Conservation (phyloP, 1,140 invertebrate genomes). For the Aphis craccivora region DNA sequence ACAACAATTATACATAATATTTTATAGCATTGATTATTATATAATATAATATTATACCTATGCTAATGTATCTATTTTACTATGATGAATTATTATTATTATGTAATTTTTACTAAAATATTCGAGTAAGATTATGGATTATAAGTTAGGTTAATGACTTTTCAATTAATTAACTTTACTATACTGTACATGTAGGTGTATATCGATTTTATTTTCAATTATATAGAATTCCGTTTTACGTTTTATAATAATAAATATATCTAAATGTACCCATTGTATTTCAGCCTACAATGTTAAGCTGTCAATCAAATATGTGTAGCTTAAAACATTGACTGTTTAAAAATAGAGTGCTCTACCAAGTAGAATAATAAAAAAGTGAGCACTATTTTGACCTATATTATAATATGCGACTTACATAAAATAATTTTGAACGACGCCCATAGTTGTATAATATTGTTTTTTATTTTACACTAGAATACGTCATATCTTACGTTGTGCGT, state of each 20-base stretch:
- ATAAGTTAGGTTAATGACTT: neutral
- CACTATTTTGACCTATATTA: neutral
- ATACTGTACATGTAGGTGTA: neutral
- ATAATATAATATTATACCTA: no score
- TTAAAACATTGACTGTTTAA: neutral
- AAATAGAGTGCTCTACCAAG: neutral
- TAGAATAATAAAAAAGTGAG: neutral
- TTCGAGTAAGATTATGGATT: neutral
- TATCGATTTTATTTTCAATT: constrained; percentile 3
- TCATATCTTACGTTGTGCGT: neutral
- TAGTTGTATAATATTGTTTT: neutral
- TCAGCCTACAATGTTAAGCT: neutral
- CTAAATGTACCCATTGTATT: neutral
- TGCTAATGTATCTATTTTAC: neutral
- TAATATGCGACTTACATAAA: neutral
- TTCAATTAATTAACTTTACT: neutral
- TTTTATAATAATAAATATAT: neutral
- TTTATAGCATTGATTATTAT: no score
- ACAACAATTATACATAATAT: no score
- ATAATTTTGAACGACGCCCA: neutral
- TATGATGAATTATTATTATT: neutral
- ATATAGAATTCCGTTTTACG: neutral
- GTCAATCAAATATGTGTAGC: neutral
- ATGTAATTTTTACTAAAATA: neutral
- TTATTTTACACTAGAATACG: neutral